These are phyloP conservation scores for Siniperca undulata DNA, from an alignment of 2,797 vertebrate species.

Conservation along the genomic window DNA sequence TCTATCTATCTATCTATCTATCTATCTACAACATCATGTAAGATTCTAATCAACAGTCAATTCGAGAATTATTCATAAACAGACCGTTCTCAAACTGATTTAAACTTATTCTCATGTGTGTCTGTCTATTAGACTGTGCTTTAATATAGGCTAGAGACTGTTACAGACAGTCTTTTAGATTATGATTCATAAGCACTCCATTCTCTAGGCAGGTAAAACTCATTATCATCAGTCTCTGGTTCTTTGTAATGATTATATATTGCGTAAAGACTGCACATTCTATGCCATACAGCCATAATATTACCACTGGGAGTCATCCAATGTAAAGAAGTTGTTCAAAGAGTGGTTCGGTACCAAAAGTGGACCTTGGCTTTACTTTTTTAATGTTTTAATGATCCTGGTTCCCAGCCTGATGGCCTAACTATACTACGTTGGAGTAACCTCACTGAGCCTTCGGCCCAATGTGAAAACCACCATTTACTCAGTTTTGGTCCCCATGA, in stretches of 20 bases:
- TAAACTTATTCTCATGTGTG: conserved; percentile 36
- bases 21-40: background rate
- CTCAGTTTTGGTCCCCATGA: conserved; percentile 50
- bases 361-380: conserved; percentile 52
- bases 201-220: conserved; percentile 77
- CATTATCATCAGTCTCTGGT: conserved; percentile 75
- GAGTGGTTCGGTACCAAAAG: conserved; percentile 56
- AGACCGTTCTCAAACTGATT: conserved; percentile 36
- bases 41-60: conserved; percentile 31
- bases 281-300: conserved; percentile 63
- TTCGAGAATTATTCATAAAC: conserved; percentile 46
- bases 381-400: conserved; percentile 60
- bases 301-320: conserved; percentile 62
- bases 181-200: conserved; percentile 76
- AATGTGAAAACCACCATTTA: conserved; percentile 47
- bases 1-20: background rate
- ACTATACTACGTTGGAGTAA: conserved; percentile 12
- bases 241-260: conserved; percentile 80
- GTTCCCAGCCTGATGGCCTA: conserved; percentile 31
- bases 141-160: conserved; percentile 61
- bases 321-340: conserved; percentile 59
- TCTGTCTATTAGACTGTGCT: conserved; percentile 56
- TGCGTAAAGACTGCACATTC: conserved; percentile 64
- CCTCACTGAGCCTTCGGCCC: conserved; percentile 33
- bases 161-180: conserved; percentile 68